Conservation (phyloP, 2,113 vertebrate species). For the Neogale vison region DNA sequence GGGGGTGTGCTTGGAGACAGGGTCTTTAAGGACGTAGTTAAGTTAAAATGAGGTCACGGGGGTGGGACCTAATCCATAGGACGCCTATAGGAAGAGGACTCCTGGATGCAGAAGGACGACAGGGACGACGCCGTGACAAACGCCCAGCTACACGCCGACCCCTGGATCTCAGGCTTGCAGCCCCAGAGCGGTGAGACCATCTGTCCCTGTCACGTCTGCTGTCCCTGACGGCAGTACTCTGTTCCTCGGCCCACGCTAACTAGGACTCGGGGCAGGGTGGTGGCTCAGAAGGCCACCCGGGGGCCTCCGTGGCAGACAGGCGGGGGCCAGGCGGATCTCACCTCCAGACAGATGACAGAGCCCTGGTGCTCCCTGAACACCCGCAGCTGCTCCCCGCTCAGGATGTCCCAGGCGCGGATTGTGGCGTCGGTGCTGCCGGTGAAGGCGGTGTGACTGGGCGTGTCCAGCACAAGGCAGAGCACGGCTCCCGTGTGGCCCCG, state of each 20-base stretch:
- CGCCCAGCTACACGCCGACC: accelerated
- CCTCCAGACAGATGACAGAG: slow-evolving; percentile 89
- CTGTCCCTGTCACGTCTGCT: accelerated
- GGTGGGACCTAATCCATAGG: background rate
- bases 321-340: slow-evolving; percentile 80
- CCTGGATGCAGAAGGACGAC: background rate
- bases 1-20: no score
- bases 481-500: slow-evolving; percentile 88
- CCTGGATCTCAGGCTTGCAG: background rate
- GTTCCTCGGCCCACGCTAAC: background rate
- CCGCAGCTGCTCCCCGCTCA: slow-evolving; percentile 86
- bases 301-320: slow-evolving; percentile 71
- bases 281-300: slow-evolving; percentile 72
- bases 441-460: slow-evolving; percentile 84
- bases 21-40: background rate
- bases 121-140: accelerated
- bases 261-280: slow-evolving; percentile 32
- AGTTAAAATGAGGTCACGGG: background rate
- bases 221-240: accelerated
- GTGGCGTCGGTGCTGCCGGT: slow-evolving; percentile 89
- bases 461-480: slow-evolving; percentile 87
- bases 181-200: background rate
- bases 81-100: background rate
- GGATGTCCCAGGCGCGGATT: slow-evolving; percentile 88
- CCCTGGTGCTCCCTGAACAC: slow-evolving; percentile 89